Conservation (phyloP, 1,140 invertebrate species). For the Halictus rubicundus region DNA sequence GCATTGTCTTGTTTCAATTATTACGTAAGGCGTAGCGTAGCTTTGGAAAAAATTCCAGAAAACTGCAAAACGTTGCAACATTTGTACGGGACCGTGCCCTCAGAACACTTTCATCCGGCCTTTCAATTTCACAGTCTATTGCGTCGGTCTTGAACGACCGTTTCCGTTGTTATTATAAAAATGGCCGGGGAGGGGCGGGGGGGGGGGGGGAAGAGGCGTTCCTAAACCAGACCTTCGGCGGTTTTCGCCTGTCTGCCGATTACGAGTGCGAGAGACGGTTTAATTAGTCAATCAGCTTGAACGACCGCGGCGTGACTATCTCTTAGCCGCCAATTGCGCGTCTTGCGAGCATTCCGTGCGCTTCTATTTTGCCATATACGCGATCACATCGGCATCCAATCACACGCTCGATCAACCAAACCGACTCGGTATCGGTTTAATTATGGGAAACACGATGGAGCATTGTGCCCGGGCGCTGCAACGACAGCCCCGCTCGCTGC, state of each 20-base stretch:
- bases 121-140: too few relatives aligned
- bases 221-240: background rate
- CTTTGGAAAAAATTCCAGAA: too few relatives aligned
- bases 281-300: background rate
- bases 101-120: too few relatives aligned
- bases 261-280: background rate
- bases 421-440: conserved; percentile 39
- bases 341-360: conserved; percentile 16
- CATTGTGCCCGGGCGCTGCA: conserved; percentile 1
- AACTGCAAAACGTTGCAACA: too few relatives aligned
- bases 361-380: background rate
- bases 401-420: conserved; percentile 44
- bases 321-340: conserved; percentile 13
- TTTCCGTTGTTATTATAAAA: too few relatives aligned
- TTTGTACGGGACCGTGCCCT: too few relatives aligned
- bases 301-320: background rate
- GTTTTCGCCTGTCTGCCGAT: background rate
- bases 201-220: too few relatives aligned
- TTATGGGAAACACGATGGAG: conserved; percentile 27
- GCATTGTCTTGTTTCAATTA: too few relatives aligned
- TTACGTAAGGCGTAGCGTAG: too few relatives aligned
- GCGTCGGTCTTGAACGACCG: too few relatives aligned
- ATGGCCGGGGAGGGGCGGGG: too few relatives aligned
- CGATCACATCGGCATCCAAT: conserved; percentile 32
- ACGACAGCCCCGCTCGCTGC: background rate